A percentile compares a stretch with the other conserved stretches of the same genome.
Conservation (phyloP, 2,113 vertebrate species). For the Solea solea region DNA sequence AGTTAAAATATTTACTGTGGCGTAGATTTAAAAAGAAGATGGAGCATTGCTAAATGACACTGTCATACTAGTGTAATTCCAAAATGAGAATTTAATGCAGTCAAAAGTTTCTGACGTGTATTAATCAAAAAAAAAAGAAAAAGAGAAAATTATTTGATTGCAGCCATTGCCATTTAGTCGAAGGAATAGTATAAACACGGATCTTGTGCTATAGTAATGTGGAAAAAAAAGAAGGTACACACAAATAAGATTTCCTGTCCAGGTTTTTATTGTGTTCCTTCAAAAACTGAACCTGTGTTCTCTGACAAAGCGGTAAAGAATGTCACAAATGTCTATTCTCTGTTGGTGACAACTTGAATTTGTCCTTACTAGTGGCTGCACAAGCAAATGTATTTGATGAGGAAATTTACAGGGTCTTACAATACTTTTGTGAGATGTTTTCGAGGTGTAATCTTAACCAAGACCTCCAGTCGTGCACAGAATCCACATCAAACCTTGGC, state of each 20-base stretch:
- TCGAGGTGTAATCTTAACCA: neutral
- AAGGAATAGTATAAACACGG: too few species aligned
- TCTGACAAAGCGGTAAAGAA: neutral
- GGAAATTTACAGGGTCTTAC: neutral
- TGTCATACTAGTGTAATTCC: too few species aligned
- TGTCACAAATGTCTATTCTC: too few species aligned
- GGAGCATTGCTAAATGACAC: too few species aligned
- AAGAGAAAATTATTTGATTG: too few species aligned
- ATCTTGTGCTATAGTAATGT: neutral
- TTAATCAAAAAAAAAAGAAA: too few species aligned
- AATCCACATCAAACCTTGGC: neutral
- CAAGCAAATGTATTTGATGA: neutral
- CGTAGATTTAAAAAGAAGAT: too few species aligned
- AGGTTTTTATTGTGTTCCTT: constrained; percentile 3
- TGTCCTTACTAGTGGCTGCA: neutral
- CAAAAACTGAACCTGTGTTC: neutral
- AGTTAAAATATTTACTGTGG: too few species aligned
- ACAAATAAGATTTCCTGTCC: neutral
- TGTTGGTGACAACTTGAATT: too few species aligned
- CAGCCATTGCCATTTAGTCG: too few species aligned
- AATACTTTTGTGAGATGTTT: neutral
- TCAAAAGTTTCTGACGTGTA: too few species aligned
- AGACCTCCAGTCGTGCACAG: neutral
- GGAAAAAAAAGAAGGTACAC: neutral
- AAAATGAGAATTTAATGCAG: too few species aligned